Evolutionary conservation across 2,113 vertebrate species (phyloP).

Genomic region (Pedetes capensis): DNA sequence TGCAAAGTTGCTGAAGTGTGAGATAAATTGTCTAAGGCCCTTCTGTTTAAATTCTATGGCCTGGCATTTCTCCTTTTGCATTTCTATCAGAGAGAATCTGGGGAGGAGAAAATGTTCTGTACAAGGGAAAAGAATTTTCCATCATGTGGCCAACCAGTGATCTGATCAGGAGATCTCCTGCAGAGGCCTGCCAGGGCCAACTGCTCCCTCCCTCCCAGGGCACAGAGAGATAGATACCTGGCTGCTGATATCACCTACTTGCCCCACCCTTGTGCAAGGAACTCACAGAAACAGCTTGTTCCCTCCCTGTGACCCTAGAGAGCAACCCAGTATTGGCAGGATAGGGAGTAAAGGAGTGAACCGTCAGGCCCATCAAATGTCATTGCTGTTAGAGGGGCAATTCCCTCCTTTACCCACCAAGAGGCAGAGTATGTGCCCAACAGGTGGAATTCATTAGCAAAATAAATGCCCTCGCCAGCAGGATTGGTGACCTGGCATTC

Average conservation of each 20-base stretch:
- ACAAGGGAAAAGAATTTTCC: slow-evolving; percentile 54
- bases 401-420: neutral
- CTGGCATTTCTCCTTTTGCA: slow-evolving; percentile 48
- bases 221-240: neutral
- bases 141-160: neutral
- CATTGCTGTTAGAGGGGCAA: neutral
- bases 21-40: slow-evolving; percentile 70
- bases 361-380: neutral
- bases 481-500: slow-evolving; percentile 57
- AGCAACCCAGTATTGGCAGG: neutral
- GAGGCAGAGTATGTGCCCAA: slow-evolving; percentile 16
- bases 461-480: neutral
- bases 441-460: slow-evolving; percentile 70
- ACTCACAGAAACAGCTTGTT: neutral
- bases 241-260: neutral
- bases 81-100: slow-evolving; percentile 47
- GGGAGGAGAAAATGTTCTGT: slow-evolving; percentile 56
- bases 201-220: too few relatives aligned
- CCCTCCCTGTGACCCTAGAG: neutral
- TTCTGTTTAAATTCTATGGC: slow-evolving; percentile 71
- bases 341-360: too few relatives aligned
- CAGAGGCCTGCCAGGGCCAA: neutral
- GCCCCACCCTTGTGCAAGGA: neutral
- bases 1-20: slow-evolving; percentile 78
- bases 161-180: slow-evolving; percentile 4